Evolutionary conservation across 1,140 invertebrate species (phyloP), one percentile per base, ranked within the genome.

Genomic region (Papilio glaucus): DNA sequence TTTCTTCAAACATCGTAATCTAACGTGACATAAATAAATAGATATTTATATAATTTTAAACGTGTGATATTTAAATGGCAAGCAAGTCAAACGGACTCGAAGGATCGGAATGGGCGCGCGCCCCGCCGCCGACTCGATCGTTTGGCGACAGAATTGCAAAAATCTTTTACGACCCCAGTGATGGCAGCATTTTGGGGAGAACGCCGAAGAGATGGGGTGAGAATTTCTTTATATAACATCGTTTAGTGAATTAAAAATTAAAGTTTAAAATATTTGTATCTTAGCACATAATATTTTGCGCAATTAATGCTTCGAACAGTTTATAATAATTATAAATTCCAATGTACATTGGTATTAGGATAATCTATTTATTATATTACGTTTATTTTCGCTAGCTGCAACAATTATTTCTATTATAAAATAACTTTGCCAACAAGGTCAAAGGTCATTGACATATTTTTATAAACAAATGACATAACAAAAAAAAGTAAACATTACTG

Each of bases 151-250:
- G 90, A 37, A 88, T 96, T 42, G 86, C 89, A 12, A 92, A 94
- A 77, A 94, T 93, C 26, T 85, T 97, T 42, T 97, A 96, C 87
- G 94, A 97, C 93, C 93, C 95, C 0, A 89, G 95, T 10, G 95
- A 94, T 63, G 94, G 93, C 73, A 93, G 95, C 62, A 94, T 96
- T 78, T 90, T 97, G 10, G 97, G 96, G 26, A 93, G 97, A 78
- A 97, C 95, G 53, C 92, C 89, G 0, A 94, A 94, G 85, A 95
- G 95, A 93, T 97, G 97, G 97, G 95, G 96, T 97, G 94, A 95
- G 94, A 94, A 72, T 73, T 71, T 24, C 70, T 62, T 71, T 42
- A 24, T 57, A 60, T 63, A 42, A 60, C 4, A 33, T 18, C 15
- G n/a, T 45, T 45, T 24, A 24, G 10, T 24, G 1, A 24, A 18